phyloP scores from a whole-genome alignment of 1,140 invertebrate genomes.

The Xylocopa sonorina region DNA sequence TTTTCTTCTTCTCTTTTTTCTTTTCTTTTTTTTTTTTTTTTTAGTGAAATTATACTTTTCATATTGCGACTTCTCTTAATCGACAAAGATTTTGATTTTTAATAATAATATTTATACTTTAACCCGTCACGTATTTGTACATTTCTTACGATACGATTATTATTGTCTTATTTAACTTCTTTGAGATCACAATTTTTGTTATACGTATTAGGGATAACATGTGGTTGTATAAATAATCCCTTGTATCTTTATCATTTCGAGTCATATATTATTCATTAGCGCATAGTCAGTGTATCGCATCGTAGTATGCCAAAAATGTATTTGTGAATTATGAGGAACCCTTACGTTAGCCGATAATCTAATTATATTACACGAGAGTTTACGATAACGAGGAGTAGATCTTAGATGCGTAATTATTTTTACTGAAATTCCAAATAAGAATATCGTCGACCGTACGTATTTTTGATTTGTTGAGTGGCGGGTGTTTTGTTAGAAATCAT shows the following conservation, averaged over 20 bases:
- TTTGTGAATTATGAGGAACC: constrained; percentile 30
- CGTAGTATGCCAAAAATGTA: constrained; percentile 66
- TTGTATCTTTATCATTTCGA: constrained; percentile 43
- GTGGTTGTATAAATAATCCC: constrained; percentile 33
- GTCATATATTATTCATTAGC: constrained; percentile 61
- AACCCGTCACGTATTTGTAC: constrained; percentile 37
- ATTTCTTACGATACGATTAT: constrained; percentile 4
- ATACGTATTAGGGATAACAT: background rate
- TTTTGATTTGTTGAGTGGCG: constrained; percentile 74
- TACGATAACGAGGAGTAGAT: constrained; percentile 39
- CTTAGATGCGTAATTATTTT: constrained; percentile 59
- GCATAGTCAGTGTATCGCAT: constrained; percentile 58
- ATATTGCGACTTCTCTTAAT: background rate
- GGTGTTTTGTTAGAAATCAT: constrained; percentile 79
- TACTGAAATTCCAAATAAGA: constrained; percentile 65
- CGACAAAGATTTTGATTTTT: background rate
- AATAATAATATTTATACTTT: constrained; percentile 22
- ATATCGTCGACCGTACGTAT: constrained; percentile 68
- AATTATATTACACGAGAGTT: constrained; percentile 55
- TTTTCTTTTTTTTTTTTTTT: background rate
- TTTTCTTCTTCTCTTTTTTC: background rate
- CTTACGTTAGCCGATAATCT: constrained; percentile 48
- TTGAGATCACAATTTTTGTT: constrained; percentile 23
- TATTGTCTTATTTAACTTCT: constrained; percentile 26
- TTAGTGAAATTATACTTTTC: constrained; percentile 13